Evolutionary conservation across 1,140 invertebrate species (phyloP), one percentile per base, ranked within the genome.

Genomic region (Drosophila orena): DNA sequence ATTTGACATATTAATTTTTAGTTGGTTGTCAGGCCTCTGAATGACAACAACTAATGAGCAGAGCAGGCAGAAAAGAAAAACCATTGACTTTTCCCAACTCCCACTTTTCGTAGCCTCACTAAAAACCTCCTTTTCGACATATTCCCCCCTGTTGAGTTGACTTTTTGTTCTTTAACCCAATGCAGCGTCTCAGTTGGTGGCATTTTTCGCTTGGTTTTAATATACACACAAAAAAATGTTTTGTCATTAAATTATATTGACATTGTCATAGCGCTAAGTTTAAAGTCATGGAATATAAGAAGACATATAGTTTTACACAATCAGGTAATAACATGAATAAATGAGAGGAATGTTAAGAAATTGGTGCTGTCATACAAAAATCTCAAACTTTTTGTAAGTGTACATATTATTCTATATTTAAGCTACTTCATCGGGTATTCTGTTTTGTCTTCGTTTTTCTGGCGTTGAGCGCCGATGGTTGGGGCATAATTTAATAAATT

Each of bases 401-500:
- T 35, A 57, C 4, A 43, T 54, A 20, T 44, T 46, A 42, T 49
- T 43, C 38, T 60, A 66, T 68, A 59, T 56, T 50, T 42, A 50
- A 58, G 53, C 49, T 30, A 43, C 49, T 62, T 54, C 30, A 54
- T 62, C 70, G 57, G 42, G 24, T 22, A 70, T 69, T 74, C 69
- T 62, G 47, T 50, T 62, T 74, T 74, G 69, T 55, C 70, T 73
- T 76, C 72, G 73, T 49, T 58, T 62, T 57, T 60, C 52, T 44
- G 49, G 56, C 52, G 38, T 46, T 57, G 46, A 52, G 47, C 72
- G 47, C 27, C 56, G 27, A 34, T 44, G 52, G 35, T 50, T 17
- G 66, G 60, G 69, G 83, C 74, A 86, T 86, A 86, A 88, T 86
- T 86, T 86, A 86, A 86, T 88, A 86, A 86, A 86, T 86, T 86